These are phyloP conservation scores for Microcebus griseorufus DNA, from an alignment of 2,113 vertebrate genomes.

Conservation along the genomic window DNA sequence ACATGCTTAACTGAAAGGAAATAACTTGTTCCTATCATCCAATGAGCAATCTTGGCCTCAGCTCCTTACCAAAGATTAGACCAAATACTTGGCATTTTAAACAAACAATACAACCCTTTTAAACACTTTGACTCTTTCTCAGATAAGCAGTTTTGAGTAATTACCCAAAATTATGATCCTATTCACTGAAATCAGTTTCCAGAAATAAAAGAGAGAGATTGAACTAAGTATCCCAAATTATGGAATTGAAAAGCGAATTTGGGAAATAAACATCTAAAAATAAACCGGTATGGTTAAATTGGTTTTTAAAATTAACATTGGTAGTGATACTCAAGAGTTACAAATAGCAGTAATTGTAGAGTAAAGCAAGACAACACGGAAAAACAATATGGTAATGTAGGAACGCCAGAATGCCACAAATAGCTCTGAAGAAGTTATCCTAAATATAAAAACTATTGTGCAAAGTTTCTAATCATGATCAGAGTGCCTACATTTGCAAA, in stretches of 20 bases:
- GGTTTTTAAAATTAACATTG: background rate
- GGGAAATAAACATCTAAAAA: conserved; percentile 22
- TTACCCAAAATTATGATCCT: background rate
- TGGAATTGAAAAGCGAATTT: background rate
- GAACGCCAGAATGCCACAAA: background rate
- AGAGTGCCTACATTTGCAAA: background rate
- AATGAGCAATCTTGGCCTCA: background rate
- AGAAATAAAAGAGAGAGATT: background rate
- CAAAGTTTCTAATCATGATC: background rate
- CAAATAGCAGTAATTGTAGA: conserved; percentile 9
- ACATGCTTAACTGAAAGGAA: background rate
- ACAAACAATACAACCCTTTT: background rate
- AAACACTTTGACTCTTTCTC: background rate
- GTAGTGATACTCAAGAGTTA: background rate
- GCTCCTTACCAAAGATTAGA: background rate
- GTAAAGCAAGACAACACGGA: background rate
- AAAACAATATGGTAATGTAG: background rate
- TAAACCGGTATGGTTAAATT: background rate
- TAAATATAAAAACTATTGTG: background rate
- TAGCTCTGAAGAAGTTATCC: background rate
- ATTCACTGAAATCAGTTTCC: conserved; percentile 6
- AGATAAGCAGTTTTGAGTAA: background rate
- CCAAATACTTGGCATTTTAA: background rate
- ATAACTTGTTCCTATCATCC: background rate
- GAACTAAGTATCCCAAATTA: background rate